Evolutionary conservation across 2,888 invertebrate species (phyloP).

Genomic region (Sceliomorpha sp.): DNA sequence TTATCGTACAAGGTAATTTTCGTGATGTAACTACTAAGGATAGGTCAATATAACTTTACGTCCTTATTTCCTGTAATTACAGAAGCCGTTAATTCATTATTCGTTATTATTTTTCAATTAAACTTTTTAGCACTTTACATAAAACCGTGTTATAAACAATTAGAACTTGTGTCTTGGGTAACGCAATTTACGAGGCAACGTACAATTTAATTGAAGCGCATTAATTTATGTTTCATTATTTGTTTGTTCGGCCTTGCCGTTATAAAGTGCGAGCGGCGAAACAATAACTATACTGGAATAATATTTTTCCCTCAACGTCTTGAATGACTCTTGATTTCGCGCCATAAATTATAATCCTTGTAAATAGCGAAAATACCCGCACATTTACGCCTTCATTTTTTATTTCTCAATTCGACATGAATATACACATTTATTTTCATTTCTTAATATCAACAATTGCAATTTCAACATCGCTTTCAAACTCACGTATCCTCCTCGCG

Average conservation of each 20-base stretch:
- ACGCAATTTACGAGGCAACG: constrained; percentile 36
- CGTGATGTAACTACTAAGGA: constrained; percentile 46
- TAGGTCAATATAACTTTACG: constrained; percentile 52
- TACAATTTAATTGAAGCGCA: constrained; percentile 48
- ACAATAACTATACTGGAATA: too few species aligned
- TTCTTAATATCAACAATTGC: too few species aligned
- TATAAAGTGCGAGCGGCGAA: too few species aligned
- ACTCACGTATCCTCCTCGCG: too few species aligned
- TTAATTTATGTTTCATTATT: constrained; percentile 40
- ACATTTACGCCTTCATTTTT: too few species aligned
- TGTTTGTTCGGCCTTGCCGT: constrained; percentile 36
- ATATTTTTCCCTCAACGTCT: too few species aligned
- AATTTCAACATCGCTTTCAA: too few species aligned
- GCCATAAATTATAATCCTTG: too few species aligned
- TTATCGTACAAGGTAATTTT: constrained; percentile 43
- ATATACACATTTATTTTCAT: too few species aligned
- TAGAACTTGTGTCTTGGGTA: constrained; percentile 25
- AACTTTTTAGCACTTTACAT: constrained; percentile 45
- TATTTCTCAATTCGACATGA: too few species aligned
- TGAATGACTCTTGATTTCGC: too few species aligned
- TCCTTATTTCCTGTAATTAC: constrained; percentile 43
- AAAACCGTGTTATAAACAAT: constrained; percentile 41
- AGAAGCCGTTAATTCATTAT: constrained; percentile 46
- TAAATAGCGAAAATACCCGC: too few species aligned
- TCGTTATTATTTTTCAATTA: constrained; percentile 45